Evolutionary conservation across 2,888 invertebrate genomes (phyloP).

Genomic region (Apamea epomidion): DNA sequence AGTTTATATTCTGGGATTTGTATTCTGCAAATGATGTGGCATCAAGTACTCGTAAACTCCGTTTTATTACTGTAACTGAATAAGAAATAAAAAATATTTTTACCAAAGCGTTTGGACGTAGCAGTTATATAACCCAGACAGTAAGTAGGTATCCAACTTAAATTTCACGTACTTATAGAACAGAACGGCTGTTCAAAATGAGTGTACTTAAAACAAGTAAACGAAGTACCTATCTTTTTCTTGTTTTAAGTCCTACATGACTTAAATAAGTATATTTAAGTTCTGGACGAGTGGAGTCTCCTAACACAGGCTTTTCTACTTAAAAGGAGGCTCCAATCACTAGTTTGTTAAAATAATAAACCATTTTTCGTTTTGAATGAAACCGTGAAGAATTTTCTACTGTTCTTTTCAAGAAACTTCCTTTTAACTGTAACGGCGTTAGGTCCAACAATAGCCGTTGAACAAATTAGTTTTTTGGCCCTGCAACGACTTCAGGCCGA

Average conservation of each 20-base stretch:
- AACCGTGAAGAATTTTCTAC: neutral
- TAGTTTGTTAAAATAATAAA: no score
- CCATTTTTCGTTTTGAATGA: no score
- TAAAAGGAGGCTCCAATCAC: no score
- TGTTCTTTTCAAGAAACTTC: neutral
- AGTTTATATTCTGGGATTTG: constrained; percentile 37
- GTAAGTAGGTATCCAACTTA: neutral
- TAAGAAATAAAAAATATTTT: neutral
- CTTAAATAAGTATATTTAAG: no score
- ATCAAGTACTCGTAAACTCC: constrained; percentile 4
- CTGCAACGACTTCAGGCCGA: neutral
- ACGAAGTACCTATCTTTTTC: no score
- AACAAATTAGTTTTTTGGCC: neutral
- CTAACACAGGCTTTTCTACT: no score
- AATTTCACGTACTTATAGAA: neutral
- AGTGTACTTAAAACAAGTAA: neutral
- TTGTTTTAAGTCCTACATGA: no score
- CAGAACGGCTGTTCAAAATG: neutral
- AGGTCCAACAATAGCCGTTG: neutral
- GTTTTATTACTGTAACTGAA: constrained; percentile 15
- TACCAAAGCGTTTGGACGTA: neutral
- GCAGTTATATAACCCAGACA: neutral
- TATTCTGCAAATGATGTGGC: constrained; percentile 27
- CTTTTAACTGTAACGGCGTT: neutral
- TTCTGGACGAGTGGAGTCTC: no score